Conservation (phyloP, 2,888 invertebrate genomes). For the Watsonalla cultraria region DNA sequence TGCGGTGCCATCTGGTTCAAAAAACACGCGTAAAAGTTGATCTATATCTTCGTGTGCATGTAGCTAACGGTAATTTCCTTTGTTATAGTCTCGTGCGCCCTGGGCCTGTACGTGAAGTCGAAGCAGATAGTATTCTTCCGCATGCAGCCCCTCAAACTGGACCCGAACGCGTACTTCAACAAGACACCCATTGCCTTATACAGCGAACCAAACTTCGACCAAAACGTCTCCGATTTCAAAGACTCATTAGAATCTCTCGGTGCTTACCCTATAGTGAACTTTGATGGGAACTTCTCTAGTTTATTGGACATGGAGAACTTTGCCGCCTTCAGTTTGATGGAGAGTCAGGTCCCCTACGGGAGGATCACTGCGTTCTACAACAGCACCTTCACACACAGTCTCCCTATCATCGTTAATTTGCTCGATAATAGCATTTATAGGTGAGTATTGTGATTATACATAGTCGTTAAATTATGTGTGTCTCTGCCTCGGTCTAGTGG, state of each 20-base stretch:
- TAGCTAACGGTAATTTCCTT: no score
- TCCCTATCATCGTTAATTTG: slow-evolving; percentile 86
- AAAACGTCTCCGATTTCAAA: slow-evolving; percentile 53
- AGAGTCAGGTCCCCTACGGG: slow-evolving; percentile 72
- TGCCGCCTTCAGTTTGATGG: slow-evolving; percentile 81
- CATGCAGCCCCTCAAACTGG: slow-evolving; percentile 80
- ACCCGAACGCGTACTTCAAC: slow-evolving; percentile 80
- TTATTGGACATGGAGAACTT: slow-evolving; percentile 82
- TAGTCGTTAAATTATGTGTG: no score
- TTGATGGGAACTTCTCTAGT: slow-evolving; percentile 82
- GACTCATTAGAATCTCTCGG: slow-evolving; percentile 60
- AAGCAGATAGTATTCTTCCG: slow-evolving; percentile 81
- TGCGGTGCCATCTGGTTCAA: no score
- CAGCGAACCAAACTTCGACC: slow-evolving; percentile 68
- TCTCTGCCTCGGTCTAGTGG: no score
- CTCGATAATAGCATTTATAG: slow-evolving; percentile 84
- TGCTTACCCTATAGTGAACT: slow-evolving; percentile 67
- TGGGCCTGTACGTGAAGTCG: slow-evolving; percentile 82
- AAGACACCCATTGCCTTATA: slow-evolving; percentile 80
- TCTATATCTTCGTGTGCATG: no score
- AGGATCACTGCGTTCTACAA: slow-evolving; percentile 84
- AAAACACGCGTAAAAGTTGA: no score
- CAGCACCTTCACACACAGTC: slow-evolving; percentile 87
- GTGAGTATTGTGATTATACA: slow-evolving; percentile 73
- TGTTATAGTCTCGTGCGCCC: slow-evolving; percentile 82